These are phyloP conservation scores for Bothrops jararaca DNA, from an alignment of 2,113 vertebrate species.

Conservation along the genomic window DNA sequence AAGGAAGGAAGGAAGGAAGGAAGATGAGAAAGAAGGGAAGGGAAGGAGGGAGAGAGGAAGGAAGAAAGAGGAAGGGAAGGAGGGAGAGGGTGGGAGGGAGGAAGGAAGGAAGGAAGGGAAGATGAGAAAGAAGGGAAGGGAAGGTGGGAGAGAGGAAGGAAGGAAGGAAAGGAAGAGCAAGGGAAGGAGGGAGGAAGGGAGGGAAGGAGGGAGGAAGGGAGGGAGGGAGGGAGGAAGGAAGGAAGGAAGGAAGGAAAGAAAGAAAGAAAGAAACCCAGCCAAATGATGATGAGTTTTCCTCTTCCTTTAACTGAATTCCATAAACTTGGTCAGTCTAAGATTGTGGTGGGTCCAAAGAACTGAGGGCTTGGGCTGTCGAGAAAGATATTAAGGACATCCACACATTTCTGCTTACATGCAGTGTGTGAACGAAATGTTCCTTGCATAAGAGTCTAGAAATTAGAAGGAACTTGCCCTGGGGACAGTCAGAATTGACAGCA, in stretches of 20 bases:
- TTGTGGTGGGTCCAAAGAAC: background rate
- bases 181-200: too few relatives aligned
- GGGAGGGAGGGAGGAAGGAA: too few relatives aligned
- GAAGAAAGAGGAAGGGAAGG: too few relatives aligned
- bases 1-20: background rate
- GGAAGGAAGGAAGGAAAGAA: background rate
- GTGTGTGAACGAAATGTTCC: background rate
- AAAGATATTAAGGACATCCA: background rate
- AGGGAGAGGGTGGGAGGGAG: too few relatives aligned
- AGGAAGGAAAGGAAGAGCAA: rapidly evolving
- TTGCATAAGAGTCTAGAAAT: background rate
- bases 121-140: too few relatives aligned
- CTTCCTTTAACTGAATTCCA: slow-evolving; percentile 58
- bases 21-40: too few relatives aligned
- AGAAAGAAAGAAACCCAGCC: background rate
- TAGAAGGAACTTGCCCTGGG: background rate
- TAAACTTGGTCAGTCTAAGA: slow-evolving; percentile 37
- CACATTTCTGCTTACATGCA: background rate
- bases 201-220: too few relatives aligned
- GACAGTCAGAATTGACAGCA: background rate
- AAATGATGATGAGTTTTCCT: slow-evolving; percentile 61
- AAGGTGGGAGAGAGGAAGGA: too few relatives aligned
- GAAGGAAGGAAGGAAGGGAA: too few relatives aligned
- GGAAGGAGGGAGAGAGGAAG: too few relatives aligned
- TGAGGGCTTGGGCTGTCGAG: background rate